A percentile compares a stretch with the other conserved stretches of the same genome.
phyloP scores from a whole-genome alignment of 2,888 invertebrate species.

The Hoplodrina ambigua region DNA sequence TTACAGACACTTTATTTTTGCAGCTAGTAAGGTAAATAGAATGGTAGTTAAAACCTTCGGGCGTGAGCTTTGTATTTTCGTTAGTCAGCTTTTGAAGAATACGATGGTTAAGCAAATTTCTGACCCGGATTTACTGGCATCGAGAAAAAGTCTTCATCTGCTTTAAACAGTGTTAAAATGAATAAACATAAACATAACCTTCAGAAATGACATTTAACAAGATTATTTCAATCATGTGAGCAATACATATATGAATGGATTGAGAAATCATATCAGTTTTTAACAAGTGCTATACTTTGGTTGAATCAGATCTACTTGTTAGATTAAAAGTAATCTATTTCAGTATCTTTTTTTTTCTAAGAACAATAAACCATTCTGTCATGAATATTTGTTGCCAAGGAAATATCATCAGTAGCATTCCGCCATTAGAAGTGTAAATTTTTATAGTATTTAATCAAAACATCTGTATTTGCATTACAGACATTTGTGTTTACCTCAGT shows the following conservation, averaged over 20 bases:
- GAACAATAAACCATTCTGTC: constrained; percentile 31
- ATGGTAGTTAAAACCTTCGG: constrained; percentile 25
- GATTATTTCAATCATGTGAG: constrained; percentile 34
- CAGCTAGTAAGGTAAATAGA: neutral
- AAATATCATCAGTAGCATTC: constrained; percentile 14
- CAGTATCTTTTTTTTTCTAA: constrained; percentile 20
- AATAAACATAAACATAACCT: constrained; percentile 7
- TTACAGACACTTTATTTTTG: neutral
- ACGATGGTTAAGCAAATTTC: neutral
- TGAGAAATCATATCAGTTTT: constrained; percentile 31
- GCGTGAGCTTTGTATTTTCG: constrained; percentile 8
- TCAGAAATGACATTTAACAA: constrained; percentile 14
- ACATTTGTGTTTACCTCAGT: constrained; percentile 30
- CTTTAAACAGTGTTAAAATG: constrained; percentile 8
- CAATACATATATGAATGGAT: neutral
- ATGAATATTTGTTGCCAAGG: constrained; percentile 10
- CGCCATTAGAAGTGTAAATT: constrained; percentile 3
- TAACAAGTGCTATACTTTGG: constrained; percentile 27
- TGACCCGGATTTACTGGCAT: neutral
- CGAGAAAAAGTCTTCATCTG: constrained; percentile 2
- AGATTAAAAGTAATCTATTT: constrained; percentile 19
- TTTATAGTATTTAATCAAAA: constrained; percentile 10
- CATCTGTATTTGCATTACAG: constrained; percentile 32
- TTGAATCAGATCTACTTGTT: constrained; percentile 19
- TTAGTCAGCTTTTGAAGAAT: constrained; percentile 8